These are phyloP conservation scores for Platichthys stellatus DNA, from an alignment of 2,113 vertebrate species.

Conservation along the genomic window DNA sequence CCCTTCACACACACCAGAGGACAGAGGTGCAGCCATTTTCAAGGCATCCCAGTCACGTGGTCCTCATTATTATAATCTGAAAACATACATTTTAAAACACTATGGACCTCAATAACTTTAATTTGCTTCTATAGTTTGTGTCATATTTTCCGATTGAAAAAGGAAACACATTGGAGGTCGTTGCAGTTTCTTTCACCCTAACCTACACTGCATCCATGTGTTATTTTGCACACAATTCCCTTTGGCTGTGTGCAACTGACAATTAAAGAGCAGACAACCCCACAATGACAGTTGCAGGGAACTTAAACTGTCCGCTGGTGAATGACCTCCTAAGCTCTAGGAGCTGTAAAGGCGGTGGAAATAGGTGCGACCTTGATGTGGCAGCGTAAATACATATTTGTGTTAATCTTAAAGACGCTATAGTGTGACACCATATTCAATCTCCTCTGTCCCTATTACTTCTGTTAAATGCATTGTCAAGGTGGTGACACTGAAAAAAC, in stretches of 20 bases:
- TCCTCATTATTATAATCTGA: not conserved
- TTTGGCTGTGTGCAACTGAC: not conserved
- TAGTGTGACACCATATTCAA: not conserved
- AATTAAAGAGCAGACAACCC: not conserved
- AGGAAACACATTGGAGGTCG: no score
- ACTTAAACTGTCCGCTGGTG: not conserved
- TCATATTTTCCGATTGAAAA: not conserved
- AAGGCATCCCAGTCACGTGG: not conserved
- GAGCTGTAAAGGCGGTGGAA: not conserved
- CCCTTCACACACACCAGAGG: not conserved
- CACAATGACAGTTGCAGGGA: not conserved
- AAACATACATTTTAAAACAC: not conserved
- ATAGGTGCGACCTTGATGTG: slow-evolving; percentile 40
- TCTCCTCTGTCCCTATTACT: not conserved
- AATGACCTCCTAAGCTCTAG: not conserved
- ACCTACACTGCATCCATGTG: not conserved
- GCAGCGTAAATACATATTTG: not conserved
- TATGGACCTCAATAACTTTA: not conserved
- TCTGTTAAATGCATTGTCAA: not conserved
- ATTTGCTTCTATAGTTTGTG: not conserved
- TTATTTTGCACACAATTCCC: slow-evolving; percentile 5
- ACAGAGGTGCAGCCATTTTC: not conserved
- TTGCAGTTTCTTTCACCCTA: not conserved
- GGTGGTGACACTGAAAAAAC: not conserved
- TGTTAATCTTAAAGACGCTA: slow-evolving; percentile 6